Base-by-base conservation (phyloP, 2,888 invertebrate species). In the Drymonia ruficornis region DNA sequence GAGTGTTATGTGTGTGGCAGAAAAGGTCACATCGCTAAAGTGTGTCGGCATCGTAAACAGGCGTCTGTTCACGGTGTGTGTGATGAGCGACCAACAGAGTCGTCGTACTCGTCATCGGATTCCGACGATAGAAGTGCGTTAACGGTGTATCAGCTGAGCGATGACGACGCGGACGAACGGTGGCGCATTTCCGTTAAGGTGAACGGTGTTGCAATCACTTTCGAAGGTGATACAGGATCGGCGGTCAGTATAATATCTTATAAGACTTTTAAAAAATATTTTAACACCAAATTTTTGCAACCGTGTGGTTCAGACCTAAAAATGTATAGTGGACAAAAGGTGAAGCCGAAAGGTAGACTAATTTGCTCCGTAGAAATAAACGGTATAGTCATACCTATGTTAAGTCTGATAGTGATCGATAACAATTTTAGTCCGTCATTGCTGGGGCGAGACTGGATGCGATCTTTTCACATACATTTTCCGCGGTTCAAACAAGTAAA, bases 181-280 rank as follows among this genome's bases (percentile, higher is more conserved):
- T 42, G 42, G 42, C 2, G 1, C 2, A 18, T 16, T 18, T 1
- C n/a, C 2, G 16, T 18, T 5, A 42, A 12, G 29, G 38, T 56
- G 8, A 46, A 52, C 29, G 46, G 38, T 8, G 28, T 40, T 6
- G n/a, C 44, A n/a, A 43, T 53, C 9, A 23, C 29, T 12, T 48
- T 60, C 46, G 50, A 55, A 38, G 55, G 55, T 15, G 61, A 61
- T n/a, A 58, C 56, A n/a, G 60, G 60, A 11, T 55, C 60, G 28
- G 51, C 58, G 11, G 40, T 53, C 9, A 59, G 55, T 31, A 38
- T 55, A 13, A 53, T 63, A 18, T 52, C 49, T n/a, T 15, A 34
- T 38, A 12, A 36, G 13, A 55, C 44, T 42, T 51, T 36, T 49
- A 46, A 51, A 15, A 45, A 45, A 38, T 46, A 53, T 47, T 45